Conservation (phyloP, 2,113 vertebrate species). For the human (Homo sapiens) region GRCh38 chrX:146341501-146342000, state of each 20-base stretch:
- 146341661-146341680: neutral
- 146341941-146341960: neutral
- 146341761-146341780: neutral
- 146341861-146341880: neutral
- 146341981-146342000: neutral
- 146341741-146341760: neutral
- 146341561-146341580: neutral
- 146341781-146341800: neutral
- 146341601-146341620: neutral
- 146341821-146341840: neutral
- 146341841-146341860: neutral
- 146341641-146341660: neutral
- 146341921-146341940: neutral
- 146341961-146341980: neutral
- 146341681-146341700: neutral
- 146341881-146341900: neutral
- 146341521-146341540: fast-evolving
- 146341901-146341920: neutral
- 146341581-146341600: neutral
- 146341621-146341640: neutral
- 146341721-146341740: constrained; percentile 10
- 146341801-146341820: neutral
- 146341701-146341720: neutral
- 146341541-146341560: neutral
- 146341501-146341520: neutral